Evolutionary conservation across 2,888 invertebrate species (phyloP).

Genomic region (Dicycla oo): DNA sequence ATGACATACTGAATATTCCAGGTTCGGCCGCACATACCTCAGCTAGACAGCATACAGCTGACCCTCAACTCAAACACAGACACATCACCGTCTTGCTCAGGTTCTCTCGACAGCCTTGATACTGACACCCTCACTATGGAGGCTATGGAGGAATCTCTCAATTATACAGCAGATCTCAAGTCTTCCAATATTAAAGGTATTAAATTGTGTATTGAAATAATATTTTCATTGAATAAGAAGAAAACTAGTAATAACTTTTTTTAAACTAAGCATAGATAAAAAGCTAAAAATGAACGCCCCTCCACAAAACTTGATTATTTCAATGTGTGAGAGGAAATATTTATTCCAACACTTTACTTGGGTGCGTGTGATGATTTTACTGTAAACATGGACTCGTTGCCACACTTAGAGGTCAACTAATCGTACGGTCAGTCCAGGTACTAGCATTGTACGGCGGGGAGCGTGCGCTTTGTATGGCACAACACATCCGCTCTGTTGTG

Average conservation of each 20-base stretch:
- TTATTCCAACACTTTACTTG: too few species aligned
- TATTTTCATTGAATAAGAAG: background rate
- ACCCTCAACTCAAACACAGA: constrained; percentile 83
- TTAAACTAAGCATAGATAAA: too few species aligned
- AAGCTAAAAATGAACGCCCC: too few species aligned
- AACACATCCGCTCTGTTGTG: too few species aligned
- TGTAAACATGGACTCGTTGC: too few species aligned
- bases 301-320: too few species aligned
- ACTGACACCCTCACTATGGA: constrained; percentile 86
- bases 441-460: too few species aligned
- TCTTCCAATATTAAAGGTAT: constrained; percentile 86
- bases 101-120: constrained; percentile 86
- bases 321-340: too few species aligned
- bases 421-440: too few species aligned
- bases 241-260: background rate
- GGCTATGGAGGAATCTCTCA: constrained; percentile 86
- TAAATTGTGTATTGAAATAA: background rate
- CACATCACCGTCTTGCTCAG: constrained; percentile 86
- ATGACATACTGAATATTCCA: constrained; percentile 66
- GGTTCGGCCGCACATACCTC: constrained; percentile 93
- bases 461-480: too few species aligned
- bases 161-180: constrained; percentile 83
- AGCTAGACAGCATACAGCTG: constrained; percentile 91
- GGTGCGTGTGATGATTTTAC: too few species aligned
- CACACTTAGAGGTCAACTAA: too few species aligned